Conservation (phyloP, 2,113 vertebrate species). For the Sakesphorus luctuosus region DNA sequence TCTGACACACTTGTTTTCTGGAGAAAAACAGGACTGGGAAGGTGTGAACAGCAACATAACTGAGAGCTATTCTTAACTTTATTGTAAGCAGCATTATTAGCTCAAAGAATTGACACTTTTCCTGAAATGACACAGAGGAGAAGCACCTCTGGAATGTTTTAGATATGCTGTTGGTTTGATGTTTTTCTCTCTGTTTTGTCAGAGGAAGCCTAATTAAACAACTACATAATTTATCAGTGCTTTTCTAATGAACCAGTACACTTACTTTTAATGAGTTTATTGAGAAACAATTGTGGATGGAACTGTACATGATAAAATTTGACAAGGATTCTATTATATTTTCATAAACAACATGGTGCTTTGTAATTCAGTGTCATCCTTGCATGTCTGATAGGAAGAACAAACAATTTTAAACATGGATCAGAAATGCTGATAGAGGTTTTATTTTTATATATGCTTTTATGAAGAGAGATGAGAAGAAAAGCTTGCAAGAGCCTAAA, state of each 20-base stretch:
- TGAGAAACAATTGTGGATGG: neutral
- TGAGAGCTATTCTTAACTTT: conserved; percentile 12
- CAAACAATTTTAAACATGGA: conserved; percentile 29
- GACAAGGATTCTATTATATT: neutral
- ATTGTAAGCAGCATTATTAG: conserved; percentile 35
- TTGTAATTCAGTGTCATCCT: conserved; percentile 14
- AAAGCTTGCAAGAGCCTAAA: conserved; percentile 29
- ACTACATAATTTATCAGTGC: conserved; percentile 28
- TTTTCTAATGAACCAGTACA: conserved; percentile 17
- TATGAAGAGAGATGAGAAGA: conserved; percentile 14
- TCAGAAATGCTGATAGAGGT: conserved; percentile 33
- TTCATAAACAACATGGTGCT: neutral
- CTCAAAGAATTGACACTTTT: neutral
- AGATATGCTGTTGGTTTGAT: conserved; percentile 26
- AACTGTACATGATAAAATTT: conserved; percentile 16
- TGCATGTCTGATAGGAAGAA: neutral
- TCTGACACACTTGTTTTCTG: conserved; percentile 35
- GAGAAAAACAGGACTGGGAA: neutral
- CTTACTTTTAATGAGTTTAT: conserved; percentile 44
- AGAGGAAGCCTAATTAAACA: conserved; percentile 50
- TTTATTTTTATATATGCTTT: conserved; percentile 7
- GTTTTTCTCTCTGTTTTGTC: conserved; percentile 46
- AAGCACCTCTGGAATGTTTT: conserved; percentile 45
- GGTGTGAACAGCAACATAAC: neutral
- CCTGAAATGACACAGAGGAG: neutral